A percentile compares a stretch with the other conserved stretches of the same genome.
phyloP scores from a whole-genome alignment of 1,140 invertebrate species.

The Aphelenchoides avenae region DNA sequence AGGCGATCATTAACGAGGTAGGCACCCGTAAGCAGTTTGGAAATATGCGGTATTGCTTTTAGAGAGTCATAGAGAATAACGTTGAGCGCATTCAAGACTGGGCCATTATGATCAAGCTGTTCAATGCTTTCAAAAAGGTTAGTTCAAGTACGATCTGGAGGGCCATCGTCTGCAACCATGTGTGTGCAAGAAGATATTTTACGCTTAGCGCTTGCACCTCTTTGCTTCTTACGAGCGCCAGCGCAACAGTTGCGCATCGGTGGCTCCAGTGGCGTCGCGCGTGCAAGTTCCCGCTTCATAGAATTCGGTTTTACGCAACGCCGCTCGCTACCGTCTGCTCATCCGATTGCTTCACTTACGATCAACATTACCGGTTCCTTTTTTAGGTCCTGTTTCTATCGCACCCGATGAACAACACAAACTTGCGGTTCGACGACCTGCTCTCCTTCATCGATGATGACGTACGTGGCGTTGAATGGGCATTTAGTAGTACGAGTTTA shows the following conservation, averaged over 20 bases:
- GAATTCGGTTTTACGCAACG: too few relatives aligned
- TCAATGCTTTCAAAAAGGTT: constrained; percentile 51
- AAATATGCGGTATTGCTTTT: constrained; percentile 3
- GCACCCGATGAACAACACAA: constrained; percentile 13
- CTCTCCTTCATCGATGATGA: constrained; percentile 47
- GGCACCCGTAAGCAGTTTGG: background rate
- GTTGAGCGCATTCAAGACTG: constrained; percentile 36
- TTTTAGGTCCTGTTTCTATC: constrained; percentile 35
- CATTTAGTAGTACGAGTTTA: constrained; percentile 6
- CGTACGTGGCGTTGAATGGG: constrained; percentile 16
- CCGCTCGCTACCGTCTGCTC: background rate
- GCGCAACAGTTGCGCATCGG: too few relatives aligned
- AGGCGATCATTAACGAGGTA: constrained; percentile 30
- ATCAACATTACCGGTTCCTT: background rate
- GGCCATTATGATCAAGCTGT: constrained; percentile 42
- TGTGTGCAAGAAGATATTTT: too few relatives aligned
- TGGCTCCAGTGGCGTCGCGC: too few relatives aligned
- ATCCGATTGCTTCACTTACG: background rate
- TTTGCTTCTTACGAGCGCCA: too few relatives aligned
- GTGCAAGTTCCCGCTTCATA: too few relatives aligned
- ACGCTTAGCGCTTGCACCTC: too few relatives aligned
- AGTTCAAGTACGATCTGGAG: too few relatives aligned
- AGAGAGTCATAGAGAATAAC: constrained; percentile 33
- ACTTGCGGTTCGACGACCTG: constrained; percentile 42
- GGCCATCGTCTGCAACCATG: too few relatives aligned